Percentiles rank a stretch among this genome's conserved stretches.
Evolutionary conservation across 2,888 invertebrate genomes (phyloP).

Genomic region (Cyrtodaria siliqua): DNA sequence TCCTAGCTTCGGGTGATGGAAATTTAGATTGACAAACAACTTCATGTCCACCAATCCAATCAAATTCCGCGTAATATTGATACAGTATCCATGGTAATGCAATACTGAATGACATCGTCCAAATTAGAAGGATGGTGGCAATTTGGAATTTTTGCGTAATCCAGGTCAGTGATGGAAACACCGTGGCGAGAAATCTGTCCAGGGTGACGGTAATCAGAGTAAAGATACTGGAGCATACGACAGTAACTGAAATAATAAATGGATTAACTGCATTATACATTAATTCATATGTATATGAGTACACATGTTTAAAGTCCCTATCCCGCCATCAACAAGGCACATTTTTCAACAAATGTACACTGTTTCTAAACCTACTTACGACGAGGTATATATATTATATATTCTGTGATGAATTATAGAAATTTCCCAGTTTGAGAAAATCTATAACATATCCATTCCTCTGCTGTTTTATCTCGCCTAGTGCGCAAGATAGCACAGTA

Average conservation of each 20-base stretch:
- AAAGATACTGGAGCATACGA: constrained; percentile 63
- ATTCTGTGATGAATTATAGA: no score
- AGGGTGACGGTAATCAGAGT: constrained; percentile 59
- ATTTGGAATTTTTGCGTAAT: constrained; percentile 64
- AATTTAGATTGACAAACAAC: constrained; percentile 64
- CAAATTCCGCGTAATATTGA: constrained; percentile 53
- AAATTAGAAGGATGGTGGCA: constrained; percentile 52
- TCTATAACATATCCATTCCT: no score
- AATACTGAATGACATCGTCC: constrained; percentile 49
- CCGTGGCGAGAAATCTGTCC: constrained; percentile 63
- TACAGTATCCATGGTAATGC: constrained; percentile 67
- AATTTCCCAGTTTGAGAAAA: no score
- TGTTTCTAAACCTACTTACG: no score
- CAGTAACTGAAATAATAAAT: constrained; percentile 57
- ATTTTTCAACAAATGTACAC: no score
- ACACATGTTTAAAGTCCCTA: no score
- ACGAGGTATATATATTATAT: no score
- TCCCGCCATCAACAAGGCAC: no score
- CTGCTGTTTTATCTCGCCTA: no score
- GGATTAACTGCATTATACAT: no score
- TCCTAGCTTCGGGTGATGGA: constrained; percentile 51
- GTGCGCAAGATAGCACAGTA: no score
- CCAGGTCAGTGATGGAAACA: constrained; percentile 41
- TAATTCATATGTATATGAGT: no score
- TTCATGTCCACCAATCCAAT: constrained; percentile 65